Conservation (phyloP, 2,888 invertebrate species). For the Ypsolopha sequella region DNA sequence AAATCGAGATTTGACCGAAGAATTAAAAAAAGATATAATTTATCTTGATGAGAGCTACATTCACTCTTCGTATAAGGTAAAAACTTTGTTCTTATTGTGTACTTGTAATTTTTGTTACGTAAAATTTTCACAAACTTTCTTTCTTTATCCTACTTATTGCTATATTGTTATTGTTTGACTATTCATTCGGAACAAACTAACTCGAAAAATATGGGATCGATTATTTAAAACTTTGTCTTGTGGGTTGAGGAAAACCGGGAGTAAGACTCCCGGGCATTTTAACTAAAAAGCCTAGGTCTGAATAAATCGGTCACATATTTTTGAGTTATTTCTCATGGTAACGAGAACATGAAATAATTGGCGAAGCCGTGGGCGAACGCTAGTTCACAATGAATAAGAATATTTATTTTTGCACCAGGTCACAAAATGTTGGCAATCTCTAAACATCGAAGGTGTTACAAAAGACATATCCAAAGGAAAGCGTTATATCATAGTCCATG, state of each 20-base stretch:
- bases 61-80: conserved; percentile 13
- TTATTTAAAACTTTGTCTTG: too few relatives aligned
- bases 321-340: too few relatives aligned
- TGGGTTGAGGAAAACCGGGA: too few relatives aligned
- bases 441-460: conserved; percentile 6
- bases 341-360: neutral
- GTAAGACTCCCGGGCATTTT: too few relatives aligned
- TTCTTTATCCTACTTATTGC: neutral
- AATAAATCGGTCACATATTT: too few relatives aligned
- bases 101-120: too few relatives aligned
- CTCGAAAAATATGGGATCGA: neutral
- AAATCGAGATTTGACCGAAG: conserved; percentile 13
- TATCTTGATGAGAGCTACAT: conserved; percentile 21
- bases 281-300: too few relatives aligned
- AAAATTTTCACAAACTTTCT: too few relatives aligned
- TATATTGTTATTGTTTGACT: neutral
- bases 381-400: neutral
- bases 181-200: neutral
- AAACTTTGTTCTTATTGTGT: neutral
- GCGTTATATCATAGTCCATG: conserved; percentile 14
- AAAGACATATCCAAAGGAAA: conserved; percentile 12
- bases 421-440: conserved; percentile 15
- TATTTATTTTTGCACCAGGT: neutral
- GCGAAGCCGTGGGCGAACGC: too few relatives aligned
- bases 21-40: conserved; percentile 13